Evolutionary conservation across 2,113 vertebrate genomes (phyloP).

Genomic region (Tamias sibiricus): DNA sequence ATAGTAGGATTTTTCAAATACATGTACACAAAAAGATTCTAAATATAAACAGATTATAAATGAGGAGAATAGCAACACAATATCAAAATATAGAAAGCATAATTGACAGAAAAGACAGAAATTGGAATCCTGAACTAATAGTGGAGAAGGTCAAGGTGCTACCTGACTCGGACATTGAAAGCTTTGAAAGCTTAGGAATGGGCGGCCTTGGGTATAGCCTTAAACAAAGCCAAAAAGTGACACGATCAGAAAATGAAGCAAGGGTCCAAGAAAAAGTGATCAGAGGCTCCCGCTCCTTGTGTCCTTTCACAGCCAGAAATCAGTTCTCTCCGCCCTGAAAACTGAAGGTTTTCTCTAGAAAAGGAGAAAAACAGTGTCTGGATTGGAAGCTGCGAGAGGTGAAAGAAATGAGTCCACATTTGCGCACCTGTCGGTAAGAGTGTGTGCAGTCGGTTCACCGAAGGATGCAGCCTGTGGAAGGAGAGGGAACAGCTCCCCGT

Average conservation of each 20-base stretch:
- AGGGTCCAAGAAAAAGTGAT: background rate
- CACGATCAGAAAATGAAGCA: background rate
- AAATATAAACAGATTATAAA: background rate
- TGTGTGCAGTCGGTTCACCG: no score
- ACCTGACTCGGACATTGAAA: background rate
- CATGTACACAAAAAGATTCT: background rate
- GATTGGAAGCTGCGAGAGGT: background rate
- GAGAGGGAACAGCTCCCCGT: no score
- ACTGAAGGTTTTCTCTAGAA: no score
- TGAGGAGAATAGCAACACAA: background rate
- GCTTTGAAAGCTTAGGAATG: background rate
- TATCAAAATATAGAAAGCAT: background rate
- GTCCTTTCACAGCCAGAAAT: no score
- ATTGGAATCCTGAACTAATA: background rate
- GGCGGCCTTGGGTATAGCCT: background rate
- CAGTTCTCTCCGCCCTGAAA: background rate
- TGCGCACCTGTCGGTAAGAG: fast-evolving
- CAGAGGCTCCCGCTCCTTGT: background rate
- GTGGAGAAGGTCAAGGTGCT: background rate
- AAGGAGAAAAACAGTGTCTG: background rate
- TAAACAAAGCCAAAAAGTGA: background rate
- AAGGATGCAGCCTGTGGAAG: background rate
- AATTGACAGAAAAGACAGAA: background rate
- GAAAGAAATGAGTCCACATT: background rate
- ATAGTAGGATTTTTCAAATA: background rate